Base-by-base conservation (phyloP, 2,113 vertebrate genomes). In the Rhodinocichla rosea region DNA sequence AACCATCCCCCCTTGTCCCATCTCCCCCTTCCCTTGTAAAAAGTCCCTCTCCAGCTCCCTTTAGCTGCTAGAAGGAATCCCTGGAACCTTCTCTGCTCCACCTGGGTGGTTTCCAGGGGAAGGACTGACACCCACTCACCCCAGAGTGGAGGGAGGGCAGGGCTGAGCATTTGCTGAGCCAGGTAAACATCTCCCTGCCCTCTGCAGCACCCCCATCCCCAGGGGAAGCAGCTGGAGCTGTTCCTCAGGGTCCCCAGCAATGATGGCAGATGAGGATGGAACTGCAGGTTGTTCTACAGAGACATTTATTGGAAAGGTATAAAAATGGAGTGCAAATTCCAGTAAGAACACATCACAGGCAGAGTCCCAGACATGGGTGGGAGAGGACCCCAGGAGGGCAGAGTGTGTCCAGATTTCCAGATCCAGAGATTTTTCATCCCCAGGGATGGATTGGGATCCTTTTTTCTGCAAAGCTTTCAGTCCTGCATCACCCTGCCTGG, bases 291-390 rank as follows among this genome's bases (percentile, higher is more conserved):
- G 52, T 32, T 85, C 92, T 79, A 44, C 1, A 90, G 62, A 85
- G 35, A 65, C 42, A 28, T 97, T 96, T 96, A 96, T 95, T 97
- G 86, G 71, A 45, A 80, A 63, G 28, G 16, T 59, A 45, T 30
- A 85, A 96, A 85, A 88, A 83, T 7, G 45, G 63, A 93, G 60
- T 59, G 79, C 47, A 83, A 77, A 86, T 77, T 55, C 64, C 86
- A 63, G 3, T 17, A n/a, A 52, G 76, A 80, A 65, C 50, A 30
- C 0, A 0, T 35, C 0, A 0, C 3, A 33, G 47, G 49, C 28
- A 63, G 32, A 33, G 37, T 33, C 60, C 64, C 83, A 62, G 19
- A 0, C 3, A 1, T 0, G 1, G 56, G 40, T 33, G 71, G 44
- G 82, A 76, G 40, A 88, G 22, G 55, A 90, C 18, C 70, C 49